Evolutionary conservation across 2,113 vertebrate species (phyloP), one percentile per base, ranked within the genome.

Genomic region (Sapajus apella): DNA sequence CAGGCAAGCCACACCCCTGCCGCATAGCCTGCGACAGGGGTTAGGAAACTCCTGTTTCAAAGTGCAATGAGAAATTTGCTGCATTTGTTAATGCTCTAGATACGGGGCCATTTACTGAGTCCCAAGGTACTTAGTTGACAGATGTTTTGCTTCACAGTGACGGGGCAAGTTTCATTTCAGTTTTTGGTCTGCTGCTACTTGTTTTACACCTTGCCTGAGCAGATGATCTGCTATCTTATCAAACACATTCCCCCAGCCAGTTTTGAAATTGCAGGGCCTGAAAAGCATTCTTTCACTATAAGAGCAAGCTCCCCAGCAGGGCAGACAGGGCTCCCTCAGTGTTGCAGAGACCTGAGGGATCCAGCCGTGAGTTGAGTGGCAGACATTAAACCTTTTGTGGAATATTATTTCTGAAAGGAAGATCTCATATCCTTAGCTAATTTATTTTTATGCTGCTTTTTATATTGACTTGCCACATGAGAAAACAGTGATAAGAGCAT

Each of bases 361-460:
- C 75, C 79, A 90, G 47, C 45, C 89, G 76, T 88, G 32, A 17
- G 23, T 72, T 97, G 76, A 1, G 27, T 89, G 79, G 55, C 77
- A 94, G 98, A 95, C 7, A 32, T 87, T 85, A 95, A 83, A 85
- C 43, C 76, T 82, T 91, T 66, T 66, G 75, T 92, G 66, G 52
- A 66, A 77, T 35, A 72, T 72, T 79, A 87, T 96, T 96, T 96
- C 72, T 91, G 82, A 96, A 93, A 91, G 70, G 82, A 94, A 89
- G 87, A 80, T 82, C 25, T 93, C 82, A 81, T 75, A 83, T 61
- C 47, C 43, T 94, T 27, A 93, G 97, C 40, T 93, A 95, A 92
- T 96, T 97, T 96, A 96, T 96, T 97, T 97, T 92, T 73, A 87
- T 92, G 80, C n/a, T 83, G 32, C 23, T 40, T 73, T 94, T 95